Conservation (phyloP, 1,140 invertebrate species). For the Acromyrmex heyeri region DNA sequence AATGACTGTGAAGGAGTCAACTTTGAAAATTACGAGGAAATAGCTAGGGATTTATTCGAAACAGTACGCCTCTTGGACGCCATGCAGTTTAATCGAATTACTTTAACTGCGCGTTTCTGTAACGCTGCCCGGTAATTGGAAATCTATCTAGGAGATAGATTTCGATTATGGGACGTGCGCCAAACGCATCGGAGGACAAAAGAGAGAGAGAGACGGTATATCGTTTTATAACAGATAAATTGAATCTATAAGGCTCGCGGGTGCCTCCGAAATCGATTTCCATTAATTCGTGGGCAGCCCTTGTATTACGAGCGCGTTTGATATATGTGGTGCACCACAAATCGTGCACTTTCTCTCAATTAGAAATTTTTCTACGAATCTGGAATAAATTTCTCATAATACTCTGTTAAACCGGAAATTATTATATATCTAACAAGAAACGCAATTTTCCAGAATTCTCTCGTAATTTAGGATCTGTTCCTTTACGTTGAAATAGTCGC, state of each 20-base stretch:
- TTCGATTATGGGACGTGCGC: conserved; percentile 58
- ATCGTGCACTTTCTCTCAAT: conserved; percentile 33
- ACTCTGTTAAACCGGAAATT: not conserved
- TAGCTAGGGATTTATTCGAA: conserved; percentile 41
- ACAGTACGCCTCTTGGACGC: conserved; percentile 1
- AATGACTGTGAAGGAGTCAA: conserved; percentile 1
- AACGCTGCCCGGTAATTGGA: conserved; percentile 47
- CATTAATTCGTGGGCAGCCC: conserved; percentile 66
- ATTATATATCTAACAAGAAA: not conserved
- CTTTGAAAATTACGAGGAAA: conserved; percentile 17
- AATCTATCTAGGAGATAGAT: conserved; percentile 60
- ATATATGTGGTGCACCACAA: conserved; percentile 8
- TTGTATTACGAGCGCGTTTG: conserved; percentile 53
- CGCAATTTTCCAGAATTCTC: not conserved
- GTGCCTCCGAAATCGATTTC: conserved; percentile 67
- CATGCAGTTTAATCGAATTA: conserved; percentile 61
- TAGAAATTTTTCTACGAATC: conserved; percentile 27
- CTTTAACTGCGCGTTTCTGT: conserved; percentile 7
- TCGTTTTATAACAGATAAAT: conserved; percentile 54
- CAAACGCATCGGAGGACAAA: conserved; percentile 22
- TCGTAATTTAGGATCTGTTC: not conserved
- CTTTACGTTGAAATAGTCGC: not conserved
- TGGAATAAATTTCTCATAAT: not conserved
- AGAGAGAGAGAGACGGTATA: conserved; percentile 1
- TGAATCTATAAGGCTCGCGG: conserved; percentile 48